Evolutionary conservation across 2,113 vertebrate genomes (phyloP).

Genomic region (Microcebus tavaratra): DNA sequence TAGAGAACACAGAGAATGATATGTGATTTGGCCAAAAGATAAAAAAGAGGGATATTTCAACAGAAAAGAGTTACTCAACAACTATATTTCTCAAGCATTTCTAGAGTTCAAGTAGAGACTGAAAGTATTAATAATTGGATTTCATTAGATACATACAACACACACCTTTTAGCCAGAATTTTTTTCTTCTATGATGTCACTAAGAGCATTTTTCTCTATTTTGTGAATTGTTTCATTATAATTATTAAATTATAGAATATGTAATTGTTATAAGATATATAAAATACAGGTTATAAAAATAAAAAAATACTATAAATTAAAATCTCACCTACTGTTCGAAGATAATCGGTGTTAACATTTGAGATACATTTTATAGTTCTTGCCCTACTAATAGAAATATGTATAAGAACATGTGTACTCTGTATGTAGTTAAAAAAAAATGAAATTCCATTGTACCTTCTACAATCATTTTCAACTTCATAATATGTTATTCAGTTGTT

Average conservation of each 20-base stretch:
- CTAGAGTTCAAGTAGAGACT: background rate
- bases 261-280: background rate
- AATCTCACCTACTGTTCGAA: background rate
- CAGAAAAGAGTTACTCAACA: background rate
- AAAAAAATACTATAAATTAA: background rate
- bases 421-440: background rate
- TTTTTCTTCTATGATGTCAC: slow-evolving; percentile 20
- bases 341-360: background rate
- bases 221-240: background rate
- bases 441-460: background rate
- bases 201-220: background rate
- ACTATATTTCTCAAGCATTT: background rate
- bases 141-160: background rate
- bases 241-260: background rate
- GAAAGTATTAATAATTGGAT: background rate
- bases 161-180: background rate
- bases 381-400: background rate
- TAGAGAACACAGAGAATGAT: background rate
- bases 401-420: background rate
- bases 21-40: background rate
- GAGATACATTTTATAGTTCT: background rate
- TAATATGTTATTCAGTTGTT: background rate
- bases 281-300: background rate
- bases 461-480: background rate
- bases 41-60: background rate